A percentile compares a stretch with the other conserved stretches of the same genome.
These are phyloP conservation scores for Machimus rusticus DNA, from an alignment of 2,888 invertebrate genomes.

Conservation along the genomic window DNA sequence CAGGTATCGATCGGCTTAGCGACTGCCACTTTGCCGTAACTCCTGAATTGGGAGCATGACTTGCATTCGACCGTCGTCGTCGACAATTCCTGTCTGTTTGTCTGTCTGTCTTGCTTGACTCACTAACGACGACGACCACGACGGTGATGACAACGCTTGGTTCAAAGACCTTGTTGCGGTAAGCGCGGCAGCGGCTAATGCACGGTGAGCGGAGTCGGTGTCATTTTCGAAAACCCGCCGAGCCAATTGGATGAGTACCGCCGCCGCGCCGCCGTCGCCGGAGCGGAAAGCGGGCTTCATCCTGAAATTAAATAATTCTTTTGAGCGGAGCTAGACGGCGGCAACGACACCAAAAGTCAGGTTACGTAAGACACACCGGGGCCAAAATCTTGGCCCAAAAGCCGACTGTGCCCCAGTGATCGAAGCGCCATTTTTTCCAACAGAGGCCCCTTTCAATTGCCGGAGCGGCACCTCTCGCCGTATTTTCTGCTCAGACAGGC, in stretches of 20 bases:
- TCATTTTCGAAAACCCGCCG: neutral
- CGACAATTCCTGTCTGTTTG: neutral
- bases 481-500: neutral
- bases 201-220: neutral
- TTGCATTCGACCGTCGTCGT: neutral
- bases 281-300: neutral
- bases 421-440: neutral
- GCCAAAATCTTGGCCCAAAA: neutral
- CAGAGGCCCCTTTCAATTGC: neutral
- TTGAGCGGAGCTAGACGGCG: neutral
- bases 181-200: neutral
- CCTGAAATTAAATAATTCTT: neutral
- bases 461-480: neutral
- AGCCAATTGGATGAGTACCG: neutral
- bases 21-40: neutral
- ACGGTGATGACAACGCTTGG: neutral
- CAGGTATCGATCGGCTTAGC: neutral
- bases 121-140: neutral
- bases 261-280: neutral
- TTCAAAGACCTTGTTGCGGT: neutral
- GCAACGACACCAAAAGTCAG: neutral
- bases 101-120: neutral
- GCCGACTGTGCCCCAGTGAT: neutral
- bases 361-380: neutral
- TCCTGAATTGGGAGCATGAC: slow-evolving; percentile 14